Conservation (phyloP, 2,888 invertebrate species). For the Tiphia femorata region DNA sequence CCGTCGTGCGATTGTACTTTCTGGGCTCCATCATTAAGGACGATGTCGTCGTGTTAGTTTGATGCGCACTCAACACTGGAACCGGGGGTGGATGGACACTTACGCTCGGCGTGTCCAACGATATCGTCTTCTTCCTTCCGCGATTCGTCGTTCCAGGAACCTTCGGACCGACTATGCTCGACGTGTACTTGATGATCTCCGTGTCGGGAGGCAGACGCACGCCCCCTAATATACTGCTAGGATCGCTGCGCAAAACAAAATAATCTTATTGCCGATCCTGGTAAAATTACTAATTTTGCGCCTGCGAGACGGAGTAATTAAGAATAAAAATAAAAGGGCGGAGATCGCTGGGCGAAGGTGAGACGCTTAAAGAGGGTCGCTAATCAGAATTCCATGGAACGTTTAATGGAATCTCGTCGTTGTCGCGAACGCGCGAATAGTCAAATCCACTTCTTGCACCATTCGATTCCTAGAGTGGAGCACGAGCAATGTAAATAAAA, state of each 20-base stretch:
- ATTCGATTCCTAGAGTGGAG: too few relatives aligned
- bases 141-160: slow-evolving; percentile 86
- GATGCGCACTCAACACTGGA: slow-evolving; percentile 60
- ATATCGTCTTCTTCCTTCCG: slow-evolving; percentile 90
- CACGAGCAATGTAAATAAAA: too few relatives aligned
- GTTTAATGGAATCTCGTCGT: too few relatives aligned
- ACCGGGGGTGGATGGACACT: slow-evolving; percentile 72
- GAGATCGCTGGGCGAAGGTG: too few relatives aligned
- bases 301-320: too few relatives aligned
- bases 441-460: too few relatives aligned
- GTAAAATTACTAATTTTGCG: too few relatives aligned
- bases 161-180: slow-evolving; percentile 88
- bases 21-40: slow-evolving; percentile 70
- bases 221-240: slow-evolving; percentile 85
- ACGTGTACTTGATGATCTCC: slow-evolving; percentile 91
- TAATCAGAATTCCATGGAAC: too few relatives aligned
- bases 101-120: slow-evolving; percentile 81
- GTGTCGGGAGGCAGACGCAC: slow-evolving; percentile 89
- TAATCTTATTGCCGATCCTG: too few relatives aligned
- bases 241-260: slow-evolving; percentile 74
- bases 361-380: too few relatives aligned
- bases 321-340: too few relatives aligned
- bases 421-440: too few relatives aligned
- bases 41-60: slow-evolving; percentile 55
- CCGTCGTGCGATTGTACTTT: slow-evolving; percentile 62